Conservation (phyloP, 2,797 vertebrate genomes). For the Tympanoctomys barrerae region DNA sequence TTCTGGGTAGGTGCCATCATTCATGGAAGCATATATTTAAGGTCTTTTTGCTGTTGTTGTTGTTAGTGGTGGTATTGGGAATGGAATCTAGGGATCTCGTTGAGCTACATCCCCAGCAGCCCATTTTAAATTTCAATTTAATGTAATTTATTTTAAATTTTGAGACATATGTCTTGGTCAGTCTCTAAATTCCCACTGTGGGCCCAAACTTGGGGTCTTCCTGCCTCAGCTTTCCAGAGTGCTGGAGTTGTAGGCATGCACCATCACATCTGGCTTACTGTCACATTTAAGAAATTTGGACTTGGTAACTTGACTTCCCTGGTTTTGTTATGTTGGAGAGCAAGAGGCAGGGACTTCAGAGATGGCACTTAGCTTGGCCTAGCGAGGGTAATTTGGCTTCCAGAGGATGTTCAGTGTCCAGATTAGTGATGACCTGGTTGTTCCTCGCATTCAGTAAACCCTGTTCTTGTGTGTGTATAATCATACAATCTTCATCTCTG, state of each 20-base stretch:
- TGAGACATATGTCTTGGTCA: background rate
- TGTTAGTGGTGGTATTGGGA: background rate
- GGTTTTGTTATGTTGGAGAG: background rate
- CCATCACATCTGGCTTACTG: background rate
- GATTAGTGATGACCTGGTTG: background rate
- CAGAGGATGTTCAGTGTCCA: background rate
- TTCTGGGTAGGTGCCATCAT: background rate
- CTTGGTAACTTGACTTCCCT: background rate
- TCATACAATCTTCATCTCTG: background rate
- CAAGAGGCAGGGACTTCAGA: background rate
- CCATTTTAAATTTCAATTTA: background rate
- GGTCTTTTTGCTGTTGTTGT: background rate
- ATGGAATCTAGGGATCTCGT: background rate
- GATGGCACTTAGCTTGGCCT: background rate
- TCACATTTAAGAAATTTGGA: background rate
- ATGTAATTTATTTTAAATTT: background rate
- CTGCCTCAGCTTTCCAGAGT: background rate
- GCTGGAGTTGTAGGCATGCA: background rate
- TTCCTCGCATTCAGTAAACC: background rate
- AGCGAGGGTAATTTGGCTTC: background rate
- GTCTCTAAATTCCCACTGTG: background rate
- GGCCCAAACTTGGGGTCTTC: background rate
- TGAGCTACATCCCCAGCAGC: background rate
- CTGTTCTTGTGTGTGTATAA: background rate
- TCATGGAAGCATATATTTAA: background rate